A percentile compares a stretch with the other conserved stretches of the same genome.
phyloP scores from a whole-genome alignment of 2,113 vertebrate genomes.

The Pavo muticus region DNA sequence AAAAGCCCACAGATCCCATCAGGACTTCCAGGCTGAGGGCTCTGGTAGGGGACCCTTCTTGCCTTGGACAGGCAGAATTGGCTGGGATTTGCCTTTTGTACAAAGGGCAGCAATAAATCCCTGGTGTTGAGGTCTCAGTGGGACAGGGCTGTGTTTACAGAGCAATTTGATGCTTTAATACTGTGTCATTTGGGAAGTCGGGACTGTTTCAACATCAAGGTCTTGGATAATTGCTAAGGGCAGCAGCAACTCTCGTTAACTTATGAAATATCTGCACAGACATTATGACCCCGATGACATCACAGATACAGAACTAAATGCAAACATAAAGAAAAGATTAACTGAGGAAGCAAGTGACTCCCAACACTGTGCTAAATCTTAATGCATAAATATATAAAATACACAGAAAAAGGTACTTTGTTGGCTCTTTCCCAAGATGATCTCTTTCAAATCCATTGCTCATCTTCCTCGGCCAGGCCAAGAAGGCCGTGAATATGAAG shows the following conservation, averaged over 20 bases:
- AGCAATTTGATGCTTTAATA: neutral
- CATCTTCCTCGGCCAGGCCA: neutral
- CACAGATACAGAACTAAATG: neutral
- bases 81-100: neutral
- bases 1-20: neutral
- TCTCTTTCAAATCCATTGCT: neutral
- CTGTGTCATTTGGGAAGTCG: neutral
- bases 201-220: neutral
- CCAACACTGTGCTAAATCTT: neutral
- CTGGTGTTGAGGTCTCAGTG: neutral
- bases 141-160: neutral
- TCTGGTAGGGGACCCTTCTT: neutral
- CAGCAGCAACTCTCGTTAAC: neutral
- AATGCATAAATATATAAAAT: neutral
- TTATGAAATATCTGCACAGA: neutral
- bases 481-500: neutral
- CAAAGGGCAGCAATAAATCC: neutral
- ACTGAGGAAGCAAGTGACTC: neutral
- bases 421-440: neutral
- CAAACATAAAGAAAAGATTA: neutral
- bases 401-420: neutral
- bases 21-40: neutral
- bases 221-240: neutral
- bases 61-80: neutral
- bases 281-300: neutral